phyloP scores from a whole-genome alignment of 2,888 invertebrate genomes.

The Chrysotoxum bicinctum region DNA sequence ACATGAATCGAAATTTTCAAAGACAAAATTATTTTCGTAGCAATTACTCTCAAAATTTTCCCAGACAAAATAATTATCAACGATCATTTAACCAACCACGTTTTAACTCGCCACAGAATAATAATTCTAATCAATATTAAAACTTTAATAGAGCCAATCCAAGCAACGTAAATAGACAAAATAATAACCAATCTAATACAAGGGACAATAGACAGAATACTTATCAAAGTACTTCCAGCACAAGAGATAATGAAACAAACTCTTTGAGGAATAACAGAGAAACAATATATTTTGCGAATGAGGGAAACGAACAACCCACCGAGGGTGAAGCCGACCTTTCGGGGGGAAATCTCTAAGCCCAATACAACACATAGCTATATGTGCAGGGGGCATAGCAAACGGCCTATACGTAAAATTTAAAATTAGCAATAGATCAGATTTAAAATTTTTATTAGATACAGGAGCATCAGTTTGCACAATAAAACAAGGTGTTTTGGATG shows the following conservation, averaged over 20 bases:
- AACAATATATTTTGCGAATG: too few species aligned
- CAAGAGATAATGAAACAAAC: not conserved
- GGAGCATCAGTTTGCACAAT: not conserved
- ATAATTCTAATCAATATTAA: too few species aligned
- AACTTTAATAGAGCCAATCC: too few species aligned
- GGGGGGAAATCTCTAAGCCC: not conserved
- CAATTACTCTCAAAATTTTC: not conserved
- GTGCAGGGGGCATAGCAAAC: too few species aligned
- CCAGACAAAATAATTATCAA: not conserved
- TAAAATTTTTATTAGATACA: not conserved
- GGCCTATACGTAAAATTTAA: too few species aligned
- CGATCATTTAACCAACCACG: not conserved
- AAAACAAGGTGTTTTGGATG: too few species aligned
- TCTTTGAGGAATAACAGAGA: too few species aligned
- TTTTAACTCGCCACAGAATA: not conserved
- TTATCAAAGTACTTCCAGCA: not conserved
- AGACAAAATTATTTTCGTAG: not conserved
- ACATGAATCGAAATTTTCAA: not conserved
- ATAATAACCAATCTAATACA: not conserved
- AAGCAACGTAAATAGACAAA: not conserved
- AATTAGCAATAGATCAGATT: too few species aligned
- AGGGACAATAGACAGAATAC: not conserved
- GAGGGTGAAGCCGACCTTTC: too few species aligned
- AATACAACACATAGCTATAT: too few species aligned
- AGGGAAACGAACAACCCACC: too few species aligned